Evolutionary conservation across 1,140 invertebrate species (phyloP).

Genomic region (Drosophila kanapiae): DNA sequence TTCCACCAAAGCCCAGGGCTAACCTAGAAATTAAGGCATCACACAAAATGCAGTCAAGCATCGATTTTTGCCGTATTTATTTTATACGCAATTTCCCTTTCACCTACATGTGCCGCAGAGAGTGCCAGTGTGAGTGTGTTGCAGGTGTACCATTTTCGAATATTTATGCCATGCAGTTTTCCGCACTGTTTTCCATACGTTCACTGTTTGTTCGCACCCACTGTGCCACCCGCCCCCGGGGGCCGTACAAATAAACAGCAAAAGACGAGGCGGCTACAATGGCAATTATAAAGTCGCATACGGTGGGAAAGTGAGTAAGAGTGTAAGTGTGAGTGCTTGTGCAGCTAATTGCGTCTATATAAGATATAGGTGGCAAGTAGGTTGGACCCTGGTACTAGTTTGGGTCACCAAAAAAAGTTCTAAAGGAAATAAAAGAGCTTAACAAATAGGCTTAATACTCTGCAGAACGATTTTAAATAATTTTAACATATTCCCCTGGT

Average conservation of each 20-base stretch:
- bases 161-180: slow-evolving; percentile 48
- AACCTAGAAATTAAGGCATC: slow-evolving; percentile 21
- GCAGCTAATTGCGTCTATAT: slow-evolving; percentile 47
- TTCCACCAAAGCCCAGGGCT: neutral
- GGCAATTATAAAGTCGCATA: slow-evolving; percentile 46
- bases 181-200: slow-evolving; percentile 23
- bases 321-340: slow-evolving; percentile 30
- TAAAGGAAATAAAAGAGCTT: neutral
- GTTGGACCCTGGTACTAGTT: neutral
- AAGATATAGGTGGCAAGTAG: neutral
- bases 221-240: slow-evolving; percentile 12
- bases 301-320: slow-evolving; percentile 13
- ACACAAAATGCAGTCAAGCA: slow-evolving; percentile 32
- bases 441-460: too few relatives aligned
- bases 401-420: neutral
- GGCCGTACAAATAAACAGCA: slow-evolving; percentile 29
- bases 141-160: slow-evolving; percentile 27
- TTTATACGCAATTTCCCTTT: slow-evolving; percentile 44
- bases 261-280: slow-evolving; percentile 31
- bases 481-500: too few relatives aligned
- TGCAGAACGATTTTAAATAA: too few relatives aligned
- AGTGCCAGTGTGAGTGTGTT: neutral
- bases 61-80: slow-evolving; percentile 52
- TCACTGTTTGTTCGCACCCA: slow-evolving; percentile 25
- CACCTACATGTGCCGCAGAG: slow-evolving; percentile 10